Evolutionary conservation across 1,140 invertebrate genomes (phyloP).

Genomic region (Kradibia gibbosae): DNA sequence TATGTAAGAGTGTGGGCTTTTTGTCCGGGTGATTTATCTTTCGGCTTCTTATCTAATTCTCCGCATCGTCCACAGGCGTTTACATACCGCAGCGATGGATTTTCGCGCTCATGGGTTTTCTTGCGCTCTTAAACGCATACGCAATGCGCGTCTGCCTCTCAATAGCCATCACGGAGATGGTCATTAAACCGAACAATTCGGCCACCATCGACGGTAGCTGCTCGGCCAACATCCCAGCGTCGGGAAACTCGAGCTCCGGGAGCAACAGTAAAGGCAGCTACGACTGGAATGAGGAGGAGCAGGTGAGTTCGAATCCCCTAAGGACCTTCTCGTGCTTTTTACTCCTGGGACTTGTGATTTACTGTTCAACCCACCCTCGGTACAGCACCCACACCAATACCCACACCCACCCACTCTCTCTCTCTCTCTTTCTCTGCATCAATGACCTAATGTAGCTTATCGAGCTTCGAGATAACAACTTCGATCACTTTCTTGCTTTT

Average conservation of each 20-base stretch:
- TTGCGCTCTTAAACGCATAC: constrained; percentile 90
- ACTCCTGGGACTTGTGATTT: neutral
- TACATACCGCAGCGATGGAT: constrained; percentile 82
- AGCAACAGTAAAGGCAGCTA: neutral
- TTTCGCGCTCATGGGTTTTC: constrained; percentile 87
- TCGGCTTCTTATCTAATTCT: neutral
- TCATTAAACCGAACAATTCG: constrained; percentile 61
- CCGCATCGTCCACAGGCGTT: constrained; percentile 71
- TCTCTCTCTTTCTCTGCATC: too few relatives aligned
- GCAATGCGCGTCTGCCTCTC: constrained; percentile 91
- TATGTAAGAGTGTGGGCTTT: too few relatives aligned
- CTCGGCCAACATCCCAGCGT: neutral
- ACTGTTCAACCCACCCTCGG: too few relatives aligned
- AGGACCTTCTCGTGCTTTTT: neutral
- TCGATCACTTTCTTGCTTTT: too few relatives aligned
- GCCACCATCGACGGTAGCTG: neutral
- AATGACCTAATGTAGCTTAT: too few relatives aligned
- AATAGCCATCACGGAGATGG: constrained; percentile 93
- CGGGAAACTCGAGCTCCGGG: neutral
- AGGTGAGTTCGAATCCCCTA: neutral
- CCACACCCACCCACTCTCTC: too few relatives aligned
- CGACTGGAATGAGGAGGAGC: constrained; percentile 34
- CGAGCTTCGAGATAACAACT: too few relatives aligned
- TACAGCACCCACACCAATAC: too few relatives aligned
- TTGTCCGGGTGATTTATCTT: too few relatives aligned